Percentiles rank a stretch among this genome's conserved stretches.
Evolutionary conservation across 2,888 invertebrate genomes (phyloP).

Genomic region (Mythimna impura): DNA sequence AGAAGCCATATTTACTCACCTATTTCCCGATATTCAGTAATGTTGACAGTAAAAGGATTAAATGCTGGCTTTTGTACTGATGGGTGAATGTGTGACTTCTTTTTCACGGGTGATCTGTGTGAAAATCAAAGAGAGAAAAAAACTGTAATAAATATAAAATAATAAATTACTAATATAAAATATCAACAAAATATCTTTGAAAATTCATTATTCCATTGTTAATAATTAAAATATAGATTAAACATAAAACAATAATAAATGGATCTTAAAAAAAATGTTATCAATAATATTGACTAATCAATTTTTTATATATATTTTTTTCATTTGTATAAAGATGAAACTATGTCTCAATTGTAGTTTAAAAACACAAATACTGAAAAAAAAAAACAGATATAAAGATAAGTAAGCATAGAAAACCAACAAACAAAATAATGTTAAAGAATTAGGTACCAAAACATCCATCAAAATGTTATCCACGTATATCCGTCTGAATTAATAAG

Average conservation of each 20-base stretch:
- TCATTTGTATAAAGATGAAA: too few relatives aligned
- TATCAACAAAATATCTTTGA: too few relatives aligned
- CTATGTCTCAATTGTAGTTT: too few relatives aligned
- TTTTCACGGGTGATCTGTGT: conserved; percentile 3
- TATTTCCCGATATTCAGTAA: conserved; percentile 47
- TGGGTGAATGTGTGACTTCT: not conserved
- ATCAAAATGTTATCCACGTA: conserved; percentile 43
- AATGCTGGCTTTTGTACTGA: conserved; percentile 8
- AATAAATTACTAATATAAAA: too few relatives aligned
- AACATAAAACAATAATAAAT: too few relatives aligned
- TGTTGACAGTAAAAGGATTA: conserved; percentile 46
- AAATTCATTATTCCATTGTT: too few relatives aligned
- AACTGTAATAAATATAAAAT: too few relatives aligned
- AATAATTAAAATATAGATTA: too few relatives aligned
- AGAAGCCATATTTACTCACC: conserved; percentile 42
- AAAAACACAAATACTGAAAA: too few relatives aligned
- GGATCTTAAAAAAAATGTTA: too few relatives aligned
- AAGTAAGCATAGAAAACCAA: not conserved
- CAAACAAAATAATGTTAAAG: not conserved
- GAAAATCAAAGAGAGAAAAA: not conserved
- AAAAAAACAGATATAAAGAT: not conserved
- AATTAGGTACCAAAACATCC: conserved; percentile 12
- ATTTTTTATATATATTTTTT: too few relatives aligned
- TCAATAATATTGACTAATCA: too few relatives aligned
- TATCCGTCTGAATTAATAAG: conserved; percentile 56